Base-by-base conservation (phyloP, 2,797 vertebrate species). In the Chromis chromis region DNA sequence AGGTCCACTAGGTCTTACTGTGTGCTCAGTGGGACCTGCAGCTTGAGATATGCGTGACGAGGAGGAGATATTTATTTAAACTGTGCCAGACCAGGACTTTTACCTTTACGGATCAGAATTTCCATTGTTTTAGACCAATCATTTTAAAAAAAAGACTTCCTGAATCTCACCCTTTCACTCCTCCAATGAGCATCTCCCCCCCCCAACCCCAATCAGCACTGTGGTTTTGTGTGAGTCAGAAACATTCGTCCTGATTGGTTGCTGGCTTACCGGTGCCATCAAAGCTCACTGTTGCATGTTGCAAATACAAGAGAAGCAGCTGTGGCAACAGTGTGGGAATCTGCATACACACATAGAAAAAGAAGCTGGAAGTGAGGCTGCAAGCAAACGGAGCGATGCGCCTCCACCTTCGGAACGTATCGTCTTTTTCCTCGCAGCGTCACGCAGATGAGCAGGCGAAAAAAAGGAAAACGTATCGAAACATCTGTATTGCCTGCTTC, bases 11-110 rank as follows among this genome's bases (percentile, higher is more conserved):
- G 92, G 95, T 95, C 93, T 95, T 94, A 86, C 85, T 88, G 79
- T 60, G 86, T 58, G 68, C 74, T 89, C 88, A 83, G 89, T 85
- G 85, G 77, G 86, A 85, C 87, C 82, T 93, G 92, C 95, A 94
- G 93, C 83, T 89, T 79, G 85, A 91, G 71, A 90, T 89, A 87
- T 90, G 87, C 80, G 88, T 86, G 87, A 89, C 50, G 60, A 90
- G 91, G 93, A 88, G 92, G 94, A 95, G 86, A 94, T 97, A 96
- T 97, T 97, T 96, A 96, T 96, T 96, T 95, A 94, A 92, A 95
- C 89, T 95, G 95, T 95, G 94, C 95, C 95, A 95, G 93, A 94
- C 88, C 94, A 91, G 93, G 94, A 93, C 92, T 93, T 94, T 88
- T 88, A 92, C 76, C 83, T 87, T 86, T 72, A 92, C 89, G 91